Conservation (phyloP, 2,113 vertebrate species). For the Xiphorhynchus elegans region DNA sequence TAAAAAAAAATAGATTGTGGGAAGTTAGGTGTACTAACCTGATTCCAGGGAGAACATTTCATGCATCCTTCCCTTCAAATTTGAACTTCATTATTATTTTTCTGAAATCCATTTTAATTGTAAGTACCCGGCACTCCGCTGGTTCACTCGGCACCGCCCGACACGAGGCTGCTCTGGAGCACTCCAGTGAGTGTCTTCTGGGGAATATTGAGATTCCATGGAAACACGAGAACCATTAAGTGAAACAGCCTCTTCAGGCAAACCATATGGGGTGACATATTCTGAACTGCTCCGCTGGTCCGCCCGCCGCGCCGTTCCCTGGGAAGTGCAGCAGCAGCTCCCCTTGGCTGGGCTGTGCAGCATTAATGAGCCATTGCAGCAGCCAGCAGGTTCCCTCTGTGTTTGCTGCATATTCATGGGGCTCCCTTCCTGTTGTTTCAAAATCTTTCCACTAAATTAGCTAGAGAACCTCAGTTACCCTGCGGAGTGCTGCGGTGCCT, state of each 20-base stretch:
- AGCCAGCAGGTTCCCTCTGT: slow-evolving; percentile 22
- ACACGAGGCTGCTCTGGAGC: not conserved
- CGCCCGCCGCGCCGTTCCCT: not conserved
- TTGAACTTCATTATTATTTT: not conserved
- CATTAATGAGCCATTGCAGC: slow-evolving; percentile 58
- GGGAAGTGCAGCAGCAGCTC: not conserved
- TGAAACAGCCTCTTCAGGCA: slow-evolving; percentile 48
- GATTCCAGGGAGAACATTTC: not conserved
- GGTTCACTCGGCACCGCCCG: not conserved
- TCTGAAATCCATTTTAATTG: slow-evolving; percentile 21
- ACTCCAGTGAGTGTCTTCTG: not conserved
- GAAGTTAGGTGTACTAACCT: not conserved
- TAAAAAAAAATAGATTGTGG: not conserved
- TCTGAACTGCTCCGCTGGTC: not conserved
- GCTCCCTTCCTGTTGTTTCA: not conserved
- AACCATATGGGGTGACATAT: slow-evolving; percentile 47
- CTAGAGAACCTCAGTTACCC: not conserved
- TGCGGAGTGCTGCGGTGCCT: not conserved
- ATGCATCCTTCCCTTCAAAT: not conserved
- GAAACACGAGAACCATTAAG: slow-evolving; percentile 29
- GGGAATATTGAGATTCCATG: slow-evolving; percentile 52
- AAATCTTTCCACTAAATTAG: slow-evolving; percentile 35
- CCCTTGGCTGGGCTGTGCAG: slow-evolving; percentile 42
- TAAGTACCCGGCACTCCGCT: not conserved
- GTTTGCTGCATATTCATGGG: slow-evolving; percentile 46